These are phyloP conservation scores for Sardinella longiceps DNA, from an alignment of 2,797 vertebrate genomes.

Conservation along the genomic window DNA sequence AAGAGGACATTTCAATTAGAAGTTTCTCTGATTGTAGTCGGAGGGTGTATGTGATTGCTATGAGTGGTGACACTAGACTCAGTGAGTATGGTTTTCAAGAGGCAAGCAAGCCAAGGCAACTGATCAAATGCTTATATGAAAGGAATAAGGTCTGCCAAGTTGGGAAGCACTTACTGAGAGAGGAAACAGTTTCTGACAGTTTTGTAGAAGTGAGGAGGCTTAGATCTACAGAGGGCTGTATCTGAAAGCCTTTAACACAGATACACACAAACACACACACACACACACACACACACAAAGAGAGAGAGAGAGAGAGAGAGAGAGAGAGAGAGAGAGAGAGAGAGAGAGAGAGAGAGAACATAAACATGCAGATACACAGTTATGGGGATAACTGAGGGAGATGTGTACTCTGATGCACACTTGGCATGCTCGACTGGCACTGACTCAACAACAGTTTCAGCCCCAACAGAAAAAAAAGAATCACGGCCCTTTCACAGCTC, in stretches of 20 bases:
- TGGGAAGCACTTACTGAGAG: neutral
- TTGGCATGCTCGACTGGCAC: constrained; percentile 6
- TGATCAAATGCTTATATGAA: constrained; percentile 22
- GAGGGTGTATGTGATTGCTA: neutral
- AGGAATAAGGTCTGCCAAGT: neutral
- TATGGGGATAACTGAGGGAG: neutral
- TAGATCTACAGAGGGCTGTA: constrained; percentile 24
- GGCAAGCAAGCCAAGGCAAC: neutral
- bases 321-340: neutral
- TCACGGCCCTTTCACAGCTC: neutral
- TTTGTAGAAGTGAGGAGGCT: neutral
- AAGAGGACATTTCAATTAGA: neutral
- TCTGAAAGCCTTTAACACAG: constrained; percentile 34
- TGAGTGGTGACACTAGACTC: neutral
- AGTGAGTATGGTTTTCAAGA: neutral
- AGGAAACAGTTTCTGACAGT: neutral
- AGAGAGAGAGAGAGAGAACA: neutral
- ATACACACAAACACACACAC: neutral
- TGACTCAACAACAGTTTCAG: constrained; percentile 20
- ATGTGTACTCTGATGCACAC: neutral
- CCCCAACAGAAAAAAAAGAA: neutral
- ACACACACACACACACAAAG: neutral
- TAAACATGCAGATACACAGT: neutral
- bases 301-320: too few species aligned
- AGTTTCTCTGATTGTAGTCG: neutral